phyloP scores from a whole-genome alignment of 37 sponge, comb jelly and placozoan species.

The Beroe ovata region DNA sequence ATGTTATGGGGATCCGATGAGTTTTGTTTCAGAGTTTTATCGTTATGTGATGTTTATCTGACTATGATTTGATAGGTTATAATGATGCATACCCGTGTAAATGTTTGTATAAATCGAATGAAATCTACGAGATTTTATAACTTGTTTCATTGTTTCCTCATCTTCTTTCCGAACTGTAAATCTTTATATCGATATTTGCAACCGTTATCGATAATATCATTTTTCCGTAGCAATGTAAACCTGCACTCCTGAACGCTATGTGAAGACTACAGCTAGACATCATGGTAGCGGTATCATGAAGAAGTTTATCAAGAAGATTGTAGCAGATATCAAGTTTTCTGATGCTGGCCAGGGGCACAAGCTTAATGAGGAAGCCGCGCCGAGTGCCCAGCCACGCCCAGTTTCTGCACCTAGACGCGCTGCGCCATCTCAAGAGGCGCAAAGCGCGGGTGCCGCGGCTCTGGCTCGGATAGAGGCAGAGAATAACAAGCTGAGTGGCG shows the following conservation, averaged over 20 bases:
- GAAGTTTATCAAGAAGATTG: slow-evolving; percentile 65
- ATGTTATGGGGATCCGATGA: too few relatives aligned
- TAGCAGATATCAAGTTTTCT: slow-evolving; percentile 40
- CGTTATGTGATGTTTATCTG: too few relatives aligned
- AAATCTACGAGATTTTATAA: background rate
- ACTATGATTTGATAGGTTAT: background rate
- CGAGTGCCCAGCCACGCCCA: background rate
- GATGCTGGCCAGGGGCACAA: slow-evolving; percentile 42
- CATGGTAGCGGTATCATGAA: slow-evolving; percentile 23
- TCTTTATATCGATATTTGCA: too few relatives aligned
- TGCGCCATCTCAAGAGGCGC: background rate
- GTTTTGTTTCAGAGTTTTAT: too few relatives aligned
- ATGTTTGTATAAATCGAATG: background rate
- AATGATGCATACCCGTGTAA: too few relatives aligned
- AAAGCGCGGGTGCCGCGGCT: slow-evolving; percentile 51
- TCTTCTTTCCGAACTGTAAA: too few relatives aligned
- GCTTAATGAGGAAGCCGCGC: background rate
- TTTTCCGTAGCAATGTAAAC: too few relatives aligned
- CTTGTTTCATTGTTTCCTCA: too few relatives aligned
- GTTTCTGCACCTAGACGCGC: background rate
- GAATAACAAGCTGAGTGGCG: slow-evolving; percentile 11
- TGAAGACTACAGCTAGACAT: background rate
- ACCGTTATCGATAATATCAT: too few relatives aligned
- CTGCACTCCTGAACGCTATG: too few relatives aligned
- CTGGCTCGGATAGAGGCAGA: slow-evolving; percentile 31